Base-by-base conservation (phyloP, 2,888 invertebrate genomes). In the Dolichopus griseipennis region DNA sequence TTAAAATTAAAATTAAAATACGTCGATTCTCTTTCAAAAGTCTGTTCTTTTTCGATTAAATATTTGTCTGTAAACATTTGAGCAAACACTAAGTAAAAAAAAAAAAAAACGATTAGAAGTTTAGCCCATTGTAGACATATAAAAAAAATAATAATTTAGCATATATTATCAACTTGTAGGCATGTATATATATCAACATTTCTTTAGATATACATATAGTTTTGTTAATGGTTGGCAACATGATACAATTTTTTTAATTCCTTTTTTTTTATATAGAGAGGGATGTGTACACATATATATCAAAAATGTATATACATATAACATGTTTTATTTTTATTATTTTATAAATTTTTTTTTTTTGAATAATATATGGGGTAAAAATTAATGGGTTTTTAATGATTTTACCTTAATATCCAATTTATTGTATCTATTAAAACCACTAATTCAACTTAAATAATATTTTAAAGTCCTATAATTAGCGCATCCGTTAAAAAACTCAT, bases 381-480 rank as follows among this genome's bases (percentile, higher is more conserved):
- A 64, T 64, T 64, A 64, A 64, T 64, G 64, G 64, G 37, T 64
- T 64, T 64, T 64, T 64, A 64, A 64, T 64, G 64, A 64, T 64
- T 64, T 64, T n/a, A 34, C 33, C 33, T 37, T 62, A 22, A 22
- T 62, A 62, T 62, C 62, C 62, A 62, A 64, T 64, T 64, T 64
- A 20, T 33, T 33, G 33, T 20, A 64, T 64, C 37, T 64, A 64
- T 34, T 37, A 64, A 64, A 64, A 64, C 64, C 37, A 64, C 64
- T 64, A 64, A 64, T 64, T 64, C 64, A 64, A 34, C 20, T 64
- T 64, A 64, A 64, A 64, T 64, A 64, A 37, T 37, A 64, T 34
- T 64, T 64, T 64, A 34, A 34, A 64, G 64, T 64, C 64, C 64
- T 64, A 64, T 64, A 33, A 64, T 64, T 64, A 64, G 64, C 64